Conservation (phyloP, 2,888 invertebrate species). For the Hypselothyrea guttata region DNA sequence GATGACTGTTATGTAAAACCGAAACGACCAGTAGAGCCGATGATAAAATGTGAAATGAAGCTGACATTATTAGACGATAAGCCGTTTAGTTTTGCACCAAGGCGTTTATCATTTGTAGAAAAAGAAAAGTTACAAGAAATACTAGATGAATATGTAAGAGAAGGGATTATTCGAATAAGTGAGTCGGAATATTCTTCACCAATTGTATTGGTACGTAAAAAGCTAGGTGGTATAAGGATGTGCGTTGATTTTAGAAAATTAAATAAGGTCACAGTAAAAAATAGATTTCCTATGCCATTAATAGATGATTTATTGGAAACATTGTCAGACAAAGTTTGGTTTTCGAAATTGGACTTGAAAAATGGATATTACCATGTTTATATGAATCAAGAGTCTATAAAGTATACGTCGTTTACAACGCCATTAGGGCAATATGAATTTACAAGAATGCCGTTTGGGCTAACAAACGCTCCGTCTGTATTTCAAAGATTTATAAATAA, state of each 20-base stretch:
- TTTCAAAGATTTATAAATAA: slow-evolving; percentile 4
- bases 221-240: slow-evolving; percentile 13
- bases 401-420: slow-evolving; percentile 14
- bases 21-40: background rate
- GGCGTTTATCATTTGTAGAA: slow-evolving; percentile 6
- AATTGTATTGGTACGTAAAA: slow-evolving; percentile 18
- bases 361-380: slow-evolving; percentile 12
- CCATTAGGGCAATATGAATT: slow-evolving; percentile 16
- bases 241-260: slow-evolving; percentile 12
- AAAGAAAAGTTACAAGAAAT: slow-evolving; percentile 4
- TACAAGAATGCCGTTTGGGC: slow-evolving; percentile 10
- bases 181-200: slow-evolving; percentile 21
- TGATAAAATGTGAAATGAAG: slow-evolving; percentile 9
- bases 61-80: slow-evolving; percentile 1
- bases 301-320: slow-evolving; percentile 17
- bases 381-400: slow-evolving; percentile 10
- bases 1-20: slow-evolving; percentile 8
- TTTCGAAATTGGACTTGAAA: slow-evolving; percentile 14
- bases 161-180: slow-evolving; percentile 7
- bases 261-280: slow-evolving; percentile 8
- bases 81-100: slow-evolving; percentile 5
- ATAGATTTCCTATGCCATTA: slow-evolving; percentile 23
- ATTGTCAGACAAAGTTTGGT: slow-evolving; percentile 3
- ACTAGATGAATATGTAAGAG: slow-evolving; percentile 3
- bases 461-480: slow-evolving; percentile 7